A percentile compares a stretch with the other conserved stretches of the same genome.
Conservation (phyloP, 2,113 vertebrate species). For the Epinephelus moara region DNA sequence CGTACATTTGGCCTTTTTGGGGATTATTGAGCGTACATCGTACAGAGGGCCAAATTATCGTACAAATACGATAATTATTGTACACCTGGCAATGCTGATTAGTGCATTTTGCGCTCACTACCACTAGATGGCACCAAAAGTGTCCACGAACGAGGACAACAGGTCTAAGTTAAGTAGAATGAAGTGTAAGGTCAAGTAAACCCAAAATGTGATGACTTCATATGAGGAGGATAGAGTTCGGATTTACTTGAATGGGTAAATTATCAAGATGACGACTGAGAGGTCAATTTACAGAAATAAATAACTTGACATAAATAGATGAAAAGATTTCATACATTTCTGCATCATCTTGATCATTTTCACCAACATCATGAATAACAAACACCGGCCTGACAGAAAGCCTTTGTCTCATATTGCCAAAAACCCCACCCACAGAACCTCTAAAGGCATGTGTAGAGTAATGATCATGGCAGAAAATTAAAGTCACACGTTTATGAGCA, state of each 20-base stretch:
- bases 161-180: too few species aligned
- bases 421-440: background rate
- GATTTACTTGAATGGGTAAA: background rate
- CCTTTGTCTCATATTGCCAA: background rate
- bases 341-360: background rate
- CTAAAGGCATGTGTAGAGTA: background rate
- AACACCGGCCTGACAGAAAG: background rate
- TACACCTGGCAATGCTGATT: too few species aligned
- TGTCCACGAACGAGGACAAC: too few species aligned
- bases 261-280: background rate
- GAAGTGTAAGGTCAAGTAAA: too few species aligned
- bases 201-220: too few species aligned
- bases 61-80: too few species aligned
- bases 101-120: too few species aligned
- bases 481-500: constrained; percentile 7
- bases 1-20: too few species aligned
- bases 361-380: background rate
- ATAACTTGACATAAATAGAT: background rate
- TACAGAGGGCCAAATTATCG: too few species aligned
- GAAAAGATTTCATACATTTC: background rate
- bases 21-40: too few species aligned
- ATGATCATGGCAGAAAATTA: background rate
- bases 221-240: too few species aligned
- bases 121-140: too few species aligned
- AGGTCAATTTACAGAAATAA: background rate